Base-by-base conservation (phyloP, 2,888 invertebrate species). In the Ctenicera cuprea region DNA sequence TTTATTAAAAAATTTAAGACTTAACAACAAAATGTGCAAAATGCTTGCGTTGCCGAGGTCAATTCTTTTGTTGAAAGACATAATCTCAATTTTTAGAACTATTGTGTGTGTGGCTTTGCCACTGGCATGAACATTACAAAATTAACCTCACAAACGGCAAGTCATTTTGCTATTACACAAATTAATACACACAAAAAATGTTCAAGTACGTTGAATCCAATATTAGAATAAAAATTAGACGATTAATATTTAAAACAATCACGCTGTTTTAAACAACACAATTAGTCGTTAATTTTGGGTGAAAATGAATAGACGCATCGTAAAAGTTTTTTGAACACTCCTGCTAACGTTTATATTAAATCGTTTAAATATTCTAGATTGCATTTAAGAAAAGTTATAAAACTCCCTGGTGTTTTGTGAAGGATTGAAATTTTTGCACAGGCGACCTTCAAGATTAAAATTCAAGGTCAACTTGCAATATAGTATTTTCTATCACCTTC, bases 121-220 rank as follows among this genome's bases (percentile, higher is more conserved):
- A 26, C 26, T 26, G 26, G 26, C 5, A 26, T 5, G 26, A 26
- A 26, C n/a, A n/a, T n/a, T n/a, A 26, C 26, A 26, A 26, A 26
- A 26, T 26, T 5, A 2, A 26, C 26, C 26, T 26, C 26, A 26
- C 26, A 5, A 8, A 33, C 33, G 5, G 9, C 33, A 33, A 33
- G 9, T 33, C 9, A 33, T 33, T 33, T 33, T 9, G 9, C 33
- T 33, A 33, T 33, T 33, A 33, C 16, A 48, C 16, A 18, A 48
- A 48, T 48, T 9, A 48, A 48, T 18, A 48, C 18, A 14, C 14
- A 16, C 16, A 18, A 48, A 48, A 48, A 48, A 20, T 16, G 14
- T 54, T 22, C 50, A 50, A 50, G 30, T 54, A 54, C 14, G 30
- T 30, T 54, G n/a, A 54, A 54, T 54, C 30, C n/a, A 33, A 4